Conservation (phyloP, 2,797 vertebrate species). For the Sternotherus odoratus region DNA sequence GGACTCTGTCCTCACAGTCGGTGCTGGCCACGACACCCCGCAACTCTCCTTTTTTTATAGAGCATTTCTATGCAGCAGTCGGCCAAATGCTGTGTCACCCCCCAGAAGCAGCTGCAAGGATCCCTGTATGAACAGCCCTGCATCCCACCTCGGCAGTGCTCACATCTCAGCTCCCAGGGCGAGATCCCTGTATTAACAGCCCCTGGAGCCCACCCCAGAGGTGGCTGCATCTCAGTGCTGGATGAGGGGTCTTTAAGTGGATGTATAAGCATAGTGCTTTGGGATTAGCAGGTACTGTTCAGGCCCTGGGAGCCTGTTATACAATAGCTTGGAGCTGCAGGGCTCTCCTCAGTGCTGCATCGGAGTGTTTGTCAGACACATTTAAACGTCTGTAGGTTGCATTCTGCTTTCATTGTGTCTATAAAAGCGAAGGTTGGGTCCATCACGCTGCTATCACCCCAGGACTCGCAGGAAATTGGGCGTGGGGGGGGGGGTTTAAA, state of each 20-base stretch:
- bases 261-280: background rate
- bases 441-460: background rate
- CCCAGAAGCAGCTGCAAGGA: background rate
- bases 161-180: background rate
- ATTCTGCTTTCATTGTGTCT: background rate
- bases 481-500: background rate
- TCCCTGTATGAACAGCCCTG: background rate
- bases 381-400: background rate
- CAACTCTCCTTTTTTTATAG: background rate
- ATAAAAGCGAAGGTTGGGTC: background rate
- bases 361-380: background rate
- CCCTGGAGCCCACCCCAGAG: background rate
- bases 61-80: background rate
- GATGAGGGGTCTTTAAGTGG: background rate
- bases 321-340: background rate
- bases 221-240: background rate
- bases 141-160: background rate
- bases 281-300: background rate
- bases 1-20: background rate
- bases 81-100: background rate
- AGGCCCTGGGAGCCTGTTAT: background rate
- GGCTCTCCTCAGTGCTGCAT: background rate
- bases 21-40: background rate
- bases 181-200: background rate
- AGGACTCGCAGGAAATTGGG: background rate